Evolutionary conservation across 2,888 invertebrate genomes (phyloP).

Genomic region (Baccha elongata): DNA sequence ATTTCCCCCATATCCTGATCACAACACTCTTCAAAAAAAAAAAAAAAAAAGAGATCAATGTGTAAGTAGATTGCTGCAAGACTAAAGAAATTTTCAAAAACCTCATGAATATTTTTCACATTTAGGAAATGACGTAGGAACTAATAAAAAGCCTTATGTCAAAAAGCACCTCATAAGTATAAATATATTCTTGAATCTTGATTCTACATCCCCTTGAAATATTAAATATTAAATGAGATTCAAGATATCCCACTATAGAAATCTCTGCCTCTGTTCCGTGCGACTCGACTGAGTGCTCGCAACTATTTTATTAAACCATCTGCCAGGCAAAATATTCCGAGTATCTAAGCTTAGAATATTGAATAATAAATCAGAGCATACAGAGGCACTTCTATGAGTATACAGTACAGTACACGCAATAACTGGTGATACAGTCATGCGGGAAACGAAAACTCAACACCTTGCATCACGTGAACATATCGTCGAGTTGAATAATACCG

Average conservation of each 20-base stretch:
- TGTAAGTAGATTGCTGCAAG: no score
- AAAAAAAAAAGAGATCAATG: no score
- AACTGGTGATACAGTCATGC: not conserved
- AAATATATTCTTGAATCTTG: slow-evolving; percentile 1
- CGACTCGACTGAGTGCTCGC: slow-evolving; percentile 46
- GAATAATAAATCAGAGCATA: slow-evolving; percentile 68
- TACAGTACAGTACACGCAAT: not conserved
- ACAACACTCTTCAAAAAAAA: no score
- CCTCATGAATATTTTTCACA: slow-evolving; percentile 26
- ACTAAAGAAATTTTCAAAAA: not conserved
- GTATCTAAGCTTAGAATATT: slow-evolving; percentile 59
- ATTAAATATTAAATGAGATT: slow-evolving; percentile 48
- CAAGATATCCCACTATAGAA: slow-evolving; percentile 46
- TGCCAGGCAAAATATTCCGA: slow-evolving; percentile 62
- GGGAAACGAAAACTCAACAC: slow-evolving; percentile 22
- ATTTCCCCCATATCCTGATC: no score
- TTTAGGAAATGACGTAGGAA: slow-evolving; percentile 5
- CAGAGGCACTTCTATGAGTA: not conserved
- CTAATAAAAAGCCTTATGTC: slow-evolving; percentile 22
- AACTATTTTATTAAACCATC: slow-evolving; percentile 71
- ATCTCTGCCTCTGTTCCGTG: not conserved
- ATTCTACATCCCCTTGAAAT: slow-evolving; percentile 53
- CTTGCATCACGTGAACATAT: slow-evolving; percentile 8
- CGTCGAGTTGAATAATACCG: not conserved
- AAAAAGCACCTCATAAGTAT: not conserved